These are phyloP conservation scores for Peromyscus melanophrys DNA, from an alignment of 2,797 vertebrate species.

Conservation along the genomic window DNA sequence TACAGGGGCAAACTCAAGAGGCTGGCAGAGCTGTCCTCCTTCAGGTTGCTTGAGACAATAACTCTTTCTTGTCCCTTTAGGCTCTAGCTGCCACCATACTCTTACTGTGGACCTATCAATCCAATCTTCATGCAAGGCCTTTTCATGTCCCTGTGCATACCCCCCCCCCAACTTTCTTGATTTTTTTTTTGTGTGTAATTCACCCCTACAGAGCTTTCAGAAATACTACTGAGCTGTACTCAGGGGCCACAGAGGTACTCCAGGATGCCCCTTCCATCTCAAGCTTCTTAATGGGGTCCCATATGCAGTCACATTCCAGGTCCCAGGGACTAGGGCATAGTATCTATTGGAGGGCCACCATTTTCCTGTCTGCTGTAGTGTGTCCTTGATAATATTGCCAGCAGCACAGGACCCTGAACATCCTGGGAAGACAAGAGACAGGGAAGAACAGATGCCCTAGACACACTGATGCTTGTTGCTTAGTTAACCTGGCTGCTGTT, in stretches of 20 bases:
- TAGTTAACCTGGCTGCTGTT: background rate
- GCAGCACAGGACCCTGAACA: background rate
- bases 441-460: background rate
- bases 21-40: rapidly evolving
- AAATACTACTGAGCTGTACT: background rate
- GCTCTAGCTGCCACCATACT: background rate
- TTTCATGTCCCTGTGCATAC: background rate
- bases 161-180: rapidly evolving
- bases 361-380: background rate
- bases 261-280: background rate
- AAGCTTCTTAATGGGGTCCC: background rate
- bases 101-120: background rate
- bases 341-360: too few relatives aligned
- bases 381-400: background rate
- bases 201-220: rapidly evolving
- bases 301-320: background rate
- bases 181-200: background rate
- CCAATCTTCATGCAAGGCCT: background rate
- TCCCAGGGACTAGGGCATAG: background rate
- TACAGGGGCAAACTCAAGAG: background rate
- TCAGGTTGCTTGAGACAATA: background rate
- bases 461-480: rapidly evolving
- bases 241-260: background rate
- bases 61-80: background rate
- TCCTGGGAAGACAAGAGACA: background rate